Evolutionary conservation across 1,140 invertebrate genomes (phyloP).

Genomic region (Reticulitermes speratus): DNA sequence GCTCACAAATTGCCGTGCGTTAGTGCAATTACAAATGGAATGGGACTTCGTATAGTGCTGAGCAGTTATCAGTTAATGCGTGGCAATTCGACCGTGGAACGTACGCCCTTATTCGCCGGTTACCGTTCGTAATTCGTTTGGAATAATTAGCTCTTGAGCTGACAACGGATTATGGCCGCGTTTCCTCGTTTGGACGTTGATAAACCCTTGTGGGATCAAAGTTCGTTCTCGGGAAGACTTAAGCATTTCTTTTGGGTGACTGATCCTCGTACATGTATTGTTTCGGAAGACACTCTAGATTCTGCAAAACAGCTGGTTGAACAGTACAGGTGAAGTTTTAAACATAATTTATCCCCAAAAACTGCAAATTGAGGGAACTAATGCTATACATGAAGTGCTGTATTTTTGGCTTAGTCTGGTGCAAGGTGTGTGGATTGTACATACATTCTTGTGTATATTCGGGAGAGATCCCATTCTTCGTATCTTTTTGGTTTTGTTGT

Average conservation of each 20-base stretch:
- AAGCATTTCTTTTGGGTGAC: slow-evolving; percentile 89
- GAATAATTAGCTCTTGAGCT: no score
- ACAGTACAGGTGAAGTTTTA: slow-evolving; percentile 64
- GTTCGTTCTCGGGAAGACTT: slow-evolving; percentile 79
- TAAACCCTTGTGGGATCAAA: slow-evolving; percentile 83
- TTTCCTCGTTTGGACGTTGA: slow-evolving; percentile 65
- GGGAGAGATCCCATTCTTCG: no score
- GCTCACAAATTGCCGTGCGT: no score
- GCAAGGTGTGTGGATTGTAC: neutral
- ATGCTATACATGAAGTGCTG: neutral
- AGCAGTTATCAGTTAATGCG: no score
- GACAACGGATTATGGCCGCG: slow-evolving; percentile 20
- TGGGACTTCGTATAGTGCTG: no score
- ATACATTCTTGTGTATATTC: no score
- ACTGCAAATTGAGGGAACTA: no score
- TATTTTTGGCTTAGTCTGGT: neutral
- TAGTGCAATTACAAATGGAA: no score
- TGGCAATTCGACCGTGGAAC: no score
- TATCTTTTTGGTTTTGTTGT: no score
- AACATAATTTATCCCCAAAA: neutral
- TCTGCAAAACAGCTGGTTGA: slow-evolving; percentile 70
- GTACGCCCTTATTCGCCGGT: no score
- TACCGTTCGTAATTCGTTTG: no score
- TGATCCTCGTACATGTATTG: slow-evolving; percentile 85
- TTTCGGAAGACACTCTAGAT: slow-evolving; percentile 65